Evolutionary conservation across 2,113 vertebrate species (phyloP), one percentile per base, ranked within the genome.

Genomic region (Anarhynchus alexandrinus): DNA sequence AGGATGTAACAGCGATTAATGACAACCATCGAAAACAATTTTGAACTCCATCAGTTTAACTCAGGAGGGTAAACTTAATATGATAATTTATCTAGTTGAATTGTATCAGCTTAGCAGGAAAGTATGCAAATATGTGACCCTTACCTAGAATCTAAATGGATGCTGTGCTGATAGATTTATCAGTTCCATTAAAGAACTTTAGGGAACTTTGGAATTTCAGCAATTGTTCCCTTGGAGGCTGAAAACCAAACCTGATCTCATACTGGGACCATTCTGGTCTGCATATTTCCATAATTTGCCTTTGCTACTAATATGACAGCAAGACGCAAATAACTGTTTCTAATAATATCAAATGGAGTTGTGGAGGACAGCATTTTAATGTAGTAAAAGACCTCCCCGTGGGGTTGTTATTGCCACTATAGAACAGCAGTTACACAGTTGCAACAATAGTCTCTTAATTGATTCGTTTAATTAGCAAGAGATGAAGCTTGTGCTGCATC

Each of bases 381-480:
- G 98, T 97, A 98, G 98, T 97, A 97, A 98, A 98, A 98, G 99
- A 98, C 98, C 98, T 99, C 99, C 99, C 99, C 93, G 96, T 98
- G 99, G 99, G 99, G 98, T 98, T 99, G 98, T 99, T 99, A 99
- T 98, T 99, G 98, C 98, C 97, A 98, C 98, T 98, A 97, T 98
- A 98, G 98, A 99, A 99, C 99, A 99, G 99, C 99, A 99, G 99
- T 99, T 99, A 99, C 99, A 98, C 98, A 98, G 99, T 99, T 98
- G 98, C 98, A 98, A 99, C 98, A 98, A 99, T 98, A 99, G 98
- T 98, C 98, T 98, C 98, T 99, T 99, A 99, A 99, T 99, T 99
- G 99, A 99, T 99, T 99, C 98, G 98, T 99, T 99, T 99, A 99
- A 99, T 99, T 99, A 99, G 99, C 99, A 98, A 97, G 98, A 99